Conservation (phyloP, 2,888 invertebrate genomes). For the Meliscaeva auricollis region DNA sequence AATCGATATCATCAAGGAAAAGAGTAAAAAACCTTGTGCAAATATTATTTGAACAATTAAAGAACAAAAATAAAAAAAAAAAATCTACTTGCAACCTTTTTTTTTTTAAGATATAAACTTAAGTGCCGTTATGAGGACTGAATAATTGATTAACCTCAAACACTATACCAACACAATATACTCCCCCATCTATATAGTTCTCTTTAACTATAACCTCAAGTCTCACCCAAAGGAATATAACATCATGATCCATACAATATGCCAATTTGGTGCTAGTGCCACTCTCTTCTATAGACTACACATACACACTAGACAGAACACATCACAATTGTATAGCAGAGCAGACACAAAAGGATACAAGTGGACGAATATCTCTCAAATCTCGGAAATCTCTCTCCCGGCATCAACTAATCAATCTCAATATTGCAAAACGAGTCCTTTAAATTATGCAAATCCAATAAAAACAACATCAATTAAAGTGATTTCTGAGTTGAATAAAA, state of each 20-base stretch:
- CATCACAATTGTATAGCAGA: too few species aligned
- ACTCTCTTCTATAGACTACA: too few species aligned
- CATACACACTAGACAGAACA: too few species aligned
- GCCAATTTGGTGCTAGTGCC: constrained; percentile 5
- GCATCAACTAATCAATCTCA: constrained; percentile 65
- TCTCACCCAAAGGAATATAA: neutral
- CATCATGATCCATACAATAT: constrained; percentile 25
- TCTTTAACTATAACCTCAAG: neutral
- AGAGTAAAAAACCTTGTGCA: constrained; percentile 58
- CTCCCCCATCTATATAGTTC: neutral
- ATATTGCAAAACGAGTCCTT: constrained; percentile 51
- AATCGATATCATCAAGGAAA: constrained; percentile 12
- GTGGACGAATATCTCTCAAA: constrained; percentile 2
- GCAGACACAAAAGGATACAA: constrained; percentile 30
- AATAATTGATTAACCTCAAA: constrained; percentile 46
- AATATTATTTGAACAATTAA: constrained; percentile 28
- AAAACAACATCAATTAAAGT: constrained; percentile 70
- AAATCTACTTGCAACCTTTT: neutral
- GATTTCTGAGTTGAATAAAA: constrained; percentile 64
- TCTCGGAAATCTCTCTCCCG: constrained; percentile 15
- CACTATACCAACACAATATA: neutral
- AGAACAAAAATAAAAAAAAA: constrained; percentile 4
- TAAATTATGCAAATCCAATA: constrained; percentile 73
- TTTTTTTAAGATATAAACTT: constrained; percentile 22
- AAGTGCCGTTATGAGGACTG: constrained; percentile 38